Evolutionary conservation across 2,888 invertebrate species (phyloP).

Genomic region (Lithophane semibrunnea): DNA sequence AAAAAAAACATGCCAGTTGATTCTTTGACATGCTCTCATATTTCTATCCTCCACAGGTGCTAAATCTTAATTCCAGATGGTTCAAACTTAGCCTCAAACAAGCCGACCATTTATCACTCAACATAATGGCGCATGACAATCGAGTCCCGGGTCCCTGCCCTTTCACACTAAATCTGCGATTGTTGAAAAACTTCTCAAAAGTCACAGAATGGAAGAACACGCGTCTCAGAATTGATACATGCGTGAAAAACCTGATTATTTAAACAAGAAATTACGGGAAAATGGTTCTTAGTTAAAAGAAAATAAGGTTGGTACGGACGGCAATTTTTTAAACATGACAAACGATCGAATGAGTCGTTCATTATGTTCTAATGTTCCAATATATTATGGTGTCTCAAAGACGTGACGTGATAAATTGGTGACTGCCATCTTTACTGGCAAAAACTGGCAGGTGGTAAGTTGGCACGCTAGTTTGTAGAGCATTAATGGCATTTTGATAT

Average conservation of each 20-base stretch:
- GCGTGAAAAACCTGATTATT: constrained; percentile 51
- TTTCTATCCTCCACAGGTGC: constrained; percentile 27
- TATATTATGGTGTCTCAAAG: constrained; percentile 86
- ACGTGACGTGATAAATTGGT: constrained; percentile 84
- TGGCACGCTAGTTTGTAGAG: constrained; percentile 76
- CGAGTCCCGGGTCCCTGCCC: constrained; percentile 67
- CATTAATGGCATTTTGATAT: constrained; percentile 62
- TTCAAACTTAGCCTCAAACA: constrained; percentile 61
- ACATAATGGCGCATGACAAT: constrained; percentile 75
- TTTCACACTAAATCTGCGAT: constrained; percentile 74
- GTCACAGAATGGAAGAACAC: constrained; percentile 76
- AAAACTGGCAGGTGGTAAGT: constrained; percentile 80
- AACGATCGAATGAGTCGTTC: constrained; percentile 84
- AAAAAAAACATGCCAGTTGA: too few species aligned
- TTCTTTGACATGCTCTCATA: too few species aligned
- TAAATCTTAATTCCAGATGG: constrained; percentile 45
- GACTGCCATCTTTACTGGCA: constrained; percentile 77
- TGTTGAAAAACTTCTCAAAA: constrained; percentile 73
- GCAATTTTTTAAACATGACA: constrained; percentile 80
- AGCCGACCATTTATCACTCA: constrained; percentile 64
- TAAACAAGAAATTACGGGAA: constrained; percentile 2
- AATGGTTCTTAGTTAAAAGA: constrained; percentile 36
- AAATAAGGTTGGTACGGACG: constrained; percentile 33
- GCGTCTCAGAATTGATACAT: constrained; percentile 71
- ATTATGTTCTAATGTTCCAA: constrained; percentile 88